phyloP scores from a whole-genome alignment of 2,888 invertebrate genomes.

The Frankliniella intonsa region DNA sequence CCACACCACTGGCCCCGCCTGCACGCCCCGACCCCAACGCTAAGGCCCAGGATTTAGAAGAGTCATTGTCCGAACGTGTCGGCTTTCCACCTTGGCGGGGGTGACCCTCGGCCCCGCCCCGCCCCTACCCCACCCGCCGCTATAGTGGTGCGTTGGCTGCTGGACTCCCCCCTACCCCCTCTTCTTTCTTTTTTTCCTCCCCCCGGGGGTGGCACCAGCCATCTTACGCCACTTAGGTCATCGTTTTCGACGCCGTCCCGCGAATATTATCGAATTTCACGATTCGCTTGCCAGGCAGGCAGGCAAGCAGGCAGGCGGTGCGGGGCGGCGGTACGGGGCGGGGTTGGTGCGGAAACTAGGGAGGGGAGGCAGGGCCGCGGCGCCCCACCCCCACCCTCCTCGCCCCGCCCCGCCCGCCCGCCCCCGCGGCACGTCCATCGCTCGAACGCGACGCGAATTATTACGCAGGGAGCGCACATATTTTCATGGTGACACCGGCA shows the following conservation, averaged over 20 bases:
- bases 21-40: neutral
- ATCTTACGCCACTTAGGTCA: constrained; percentile 16
- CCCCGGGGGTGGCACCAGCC: neutral
- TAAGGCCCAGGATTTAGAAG: constrained; percentile 5
- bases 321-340: neutral
- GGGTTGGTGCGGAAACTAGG: neutral
- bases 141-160: too few species aligned
- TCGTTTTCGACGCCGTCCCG: constrained; percentile 10
- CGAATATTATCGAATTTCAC: constrained; percentile 25
- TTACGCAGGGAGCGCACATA: constrained; percentile 14
- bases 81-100: neutral
- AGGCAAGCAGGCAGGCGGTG: neutral
- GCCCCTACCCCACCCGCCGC: neutral
- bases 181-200: too few species aligned
- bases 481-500: constrained; percentile 13
- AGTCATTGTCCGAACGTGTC: constrained; percentile 21
- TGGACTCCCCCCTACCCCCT: too few species aligned
- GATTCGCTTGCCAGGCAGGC: neutral
- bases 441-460: neutral
- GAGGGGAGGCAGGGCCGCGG: neutral
- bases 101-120: neutral
- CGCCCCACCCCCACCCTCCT: neutral
- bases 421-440: neutral
- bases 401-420: neutral
- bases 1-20: neutral